Evolutionary conservation across 2,113 vertebrate genomes (phyloP), one percentile per base, ranked within the genome.

Genomic region (Bufo gargarizans): DNA sequence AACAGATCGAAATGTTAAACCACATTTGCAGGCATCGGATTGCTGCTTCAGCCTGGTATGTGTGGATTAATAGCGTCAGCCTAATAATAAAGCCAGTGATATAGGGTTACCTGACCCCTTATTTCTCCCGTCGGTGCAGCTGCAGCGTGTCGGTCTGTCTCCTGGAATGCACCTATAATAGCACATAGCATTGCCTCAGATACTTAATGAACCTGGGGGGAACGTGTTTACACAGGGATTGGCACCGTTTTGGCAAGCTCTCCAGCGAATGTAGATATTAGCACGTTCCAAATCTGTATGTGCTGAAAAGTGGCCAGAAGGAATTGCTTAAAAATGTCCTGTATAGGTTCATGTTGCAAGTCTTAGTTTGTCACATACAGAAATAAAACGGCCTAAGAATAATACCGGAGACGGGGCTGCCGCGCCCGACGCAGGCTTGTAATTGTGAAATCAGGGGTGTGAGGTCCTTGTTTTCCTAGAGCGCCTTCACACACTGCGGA

Each of bases 181-280:
- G 84, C 84, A n/a, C 84, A 86, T 77, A 63, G 84, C 84, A 20
- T 20, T n/a, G 20, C 83, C 59, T 7, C 69, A 76, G 47, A 85
- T 85, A 85, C 72, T 86, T 63, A 77, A 86, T 77, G 43, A 77
- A 63, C 58, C 72, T 86, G 72, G 50, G 43, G 22, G 58, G 71
- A 61, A 86, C 77, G 56, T 86, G 84, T 86, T 77, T 86, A 86
- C 72, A 86, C 77, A 63, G 84, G 84, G 84, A 86, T 77, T 77
- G 82, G 67, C 65, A 84, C 47, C 56, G 67, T n/a, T 84, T 84
- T 84, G 56, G 61, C 71, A 86, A 56, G 83, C 67, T 85, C 74
- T 85, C 55, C 72, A 13, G 22, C 76, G 69, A 74, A 85, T 85
- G 55, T 76, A 85, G 69, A 85, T 76, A 63, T 63, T 53, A 63